Conservation (phyloP, 2,113 vertebrate species). For the Phoxinus phoxinus region DNA sequence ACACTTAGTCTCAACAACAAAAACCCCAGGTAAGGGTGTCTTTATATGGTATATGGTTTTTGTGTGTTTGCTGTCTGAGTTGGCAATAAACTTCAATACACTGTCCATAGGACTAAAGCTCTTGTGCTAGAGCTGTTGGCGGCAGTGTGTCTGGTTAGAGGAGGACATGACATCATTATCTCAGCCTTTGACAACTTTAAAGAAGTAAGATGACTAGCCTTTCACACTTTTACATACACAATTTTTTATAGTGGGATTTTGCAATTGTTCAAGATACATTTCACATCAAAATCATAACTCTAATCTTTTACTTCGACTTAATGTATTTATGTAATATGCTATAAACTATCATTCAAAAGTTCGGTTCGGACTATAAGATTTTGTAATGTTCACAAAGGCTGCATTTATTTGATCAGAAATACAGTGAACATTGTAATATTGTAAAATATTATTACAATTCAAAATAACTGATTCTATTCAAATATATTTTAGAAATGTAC, state of each 20-base stretch:
- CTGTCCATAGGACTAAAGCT: slow-evolving; percentile 86
- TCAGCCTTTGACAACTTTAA: slow-evolving; percentile 93
- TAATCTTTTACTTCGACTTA: neutral
- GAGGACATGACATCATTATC: slow-evolving; percentile 94
- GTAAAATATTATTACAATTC: no score
- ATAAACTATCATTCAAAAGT: no score
- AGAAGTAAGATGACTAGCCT: slow-evolving; percentile 76
- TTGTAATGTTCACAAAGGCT: no score
- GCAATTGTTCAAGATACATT: neutral
- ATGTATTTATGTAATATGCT: no score
- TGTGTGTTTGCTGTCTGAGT: neutral
- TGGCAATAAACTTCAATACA: neutral
- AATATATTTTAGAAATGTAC: no score
- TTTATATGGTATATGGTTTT: neutral
- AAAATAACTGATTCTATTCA: no score
- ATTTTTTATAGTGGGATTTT: neutral
- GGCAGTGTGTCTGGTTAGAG: slow-evolving; percentile 91
- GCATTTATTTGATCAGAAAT: no score
- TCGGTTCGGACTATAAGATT: no score
- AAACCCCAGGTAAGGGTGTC: slow-evolving; percentile 85
- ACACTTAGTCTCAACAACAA: slow-evolving; percentile 95
- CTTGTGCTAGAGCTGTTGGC: slow-evolving; percentile 93
- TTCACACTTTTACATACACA: neutral
- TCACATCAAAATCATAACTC: neutral
- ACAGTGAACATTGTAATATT: no score